Evolutionary conservation across 2,113 vertebrate genomes (phyloP).

Genomic region (Ochotona princeps): DNA sequence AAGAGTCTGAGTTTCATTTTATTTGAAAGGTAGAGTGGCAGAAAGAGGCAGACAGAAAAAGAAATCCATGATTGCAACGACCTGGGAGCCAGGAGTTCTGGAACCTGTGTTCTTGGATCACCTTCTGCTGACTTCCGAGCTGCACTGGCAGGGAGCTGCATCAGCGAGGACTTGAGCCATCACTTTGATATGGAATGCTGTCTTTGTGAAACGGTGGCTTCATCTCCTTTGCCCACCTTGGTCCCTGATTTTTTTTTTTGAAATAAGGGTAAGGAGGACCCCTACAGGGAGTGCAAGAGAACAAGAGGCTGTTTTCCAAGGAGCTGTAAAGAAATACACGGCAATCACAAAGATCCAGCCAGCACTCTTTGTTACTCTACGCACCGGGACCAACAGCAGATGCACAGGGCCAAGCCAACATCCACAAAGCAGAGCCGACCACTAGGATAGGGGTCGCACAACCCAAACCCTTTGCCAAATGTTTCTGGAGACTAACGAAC

Average conservation of each 20-base stretch:
- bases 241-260: background rate
- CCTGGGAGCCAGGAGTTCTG: too few relatives aligned
- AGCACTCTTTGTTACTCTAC: background rate
- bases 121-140: too few relatives aligned
- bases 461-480: background rate
- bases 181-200: too few relatives aligned
- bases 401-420: too few relatives aligned
- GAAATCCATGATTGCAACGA: too few relatives aligned
- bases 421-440: background rate
- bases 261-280: background rate
- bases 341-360: background rate
- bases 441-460: accelerated
- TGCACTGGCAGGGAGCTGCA: too few relatives aligned
- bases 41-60: too few relatives aligned
- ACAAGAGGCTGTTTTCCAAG: background rate
- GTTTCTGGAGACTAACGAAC: background rate
- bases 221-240: too few relatives aligned
- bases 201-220: too few relatives aligned
- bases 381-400: background rate
- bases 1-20: background rate
- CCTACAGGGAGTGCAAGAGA: background rate
- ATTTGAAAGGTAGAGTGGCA: too few relatives aligned
- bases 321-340: background rate
- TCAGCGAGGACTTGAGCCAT: too few relatives aligned
- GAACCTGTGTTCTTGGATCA: too few relatives aligned